Conservation (phyloP, 1,140 invertebrate genomes). For the Drosophila azteca region DNA sequence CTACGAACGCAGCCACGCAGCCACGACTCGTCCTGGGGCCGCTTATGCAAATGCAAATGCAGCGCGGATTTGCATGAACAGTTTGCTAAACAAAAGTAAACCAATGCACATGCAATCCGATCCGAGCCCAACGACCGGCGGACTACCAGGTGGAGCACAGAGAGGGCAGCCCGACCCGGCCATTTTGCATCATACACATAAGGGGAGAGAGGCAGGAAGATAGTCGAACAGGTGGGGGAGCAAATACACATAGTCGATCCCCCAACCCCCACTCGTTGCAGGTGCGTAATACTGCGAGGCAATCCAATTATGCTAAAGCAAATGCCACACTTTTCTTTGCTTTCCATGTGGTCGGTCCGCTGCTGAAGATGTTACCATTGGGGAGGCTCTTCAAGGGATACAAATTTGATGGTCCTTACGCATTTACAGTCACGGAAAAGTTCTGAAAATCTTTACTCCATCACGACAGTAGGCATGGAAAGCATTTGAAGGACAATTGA, state of each 20-base stretch:
- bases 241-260: background rate
- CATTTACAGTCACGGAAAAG: too few relatives aligned
- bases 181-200: conserved; percentile 50
- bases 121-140: conserved; percentile 10
- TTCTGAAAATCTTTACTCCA: too few relatives aligned
- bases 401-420: background rate
- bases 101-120: conserved; percentile 40
- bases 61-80: conserved; percentile 54
- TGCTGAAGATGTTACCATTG: too few relatives aligned
- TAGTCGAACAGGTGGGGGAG: too few relatives aligned
- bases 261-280: conserved; percentile 24
- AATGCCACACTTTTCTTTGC: background rate
- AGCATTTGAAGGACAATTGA: too few relatives aligned
- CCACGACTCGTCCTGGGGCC: conserved; percentile 33
- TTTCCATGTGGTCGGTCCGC: background rate
- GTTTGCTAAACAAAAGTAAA: conserved; percentile 65
- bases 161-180: conserved; percentile 4
- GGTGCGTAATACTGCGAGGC: conserved; percentile 26
- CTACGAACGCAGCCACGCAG: conserved; percentile 1
- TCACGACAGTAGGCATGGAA: too few relatives aligned
- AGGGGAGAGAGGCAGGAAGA: conserved; percentile 4
- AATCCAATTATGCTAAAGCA: conserved; percentile 2
- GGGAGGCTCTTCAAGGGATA: background rate
- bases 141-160: background rate
- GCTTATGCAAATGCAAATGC: conserved; percentile 63